Conservation (phyloP, 2,113 vertebrate genomes). For the Nestor notabilis region DNA sequence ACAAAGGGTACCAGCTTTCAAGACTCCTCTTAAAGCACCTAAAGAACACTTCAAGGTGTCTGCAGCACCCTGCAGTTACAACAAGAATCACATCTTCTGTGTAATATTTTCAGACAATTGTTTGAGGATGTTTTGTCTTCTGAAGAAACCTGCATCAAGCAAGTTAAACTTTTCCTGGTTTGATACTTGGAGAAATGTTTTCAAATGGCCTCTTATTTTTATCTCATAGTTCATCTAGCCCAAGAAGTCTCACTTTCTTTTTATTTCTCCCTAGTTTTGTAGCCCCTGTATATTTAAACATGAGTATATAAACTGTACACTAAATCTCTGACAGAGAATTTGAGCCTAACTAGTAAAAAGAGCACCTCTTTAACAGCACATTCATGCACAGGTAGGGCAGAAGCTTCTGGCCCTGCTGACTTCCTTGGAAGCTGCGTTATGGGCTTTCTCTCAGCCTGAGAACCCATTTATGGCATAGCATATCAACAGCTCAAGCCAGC, state of each 20-base stretch:
- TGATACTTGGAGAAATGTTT: not conserved
- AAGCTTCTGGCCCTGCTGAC: not conserved
- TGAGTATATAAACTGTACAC: not conserved
- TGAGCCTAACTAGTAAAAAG: not conserved
- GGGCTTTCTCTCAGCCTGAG: not conserved
- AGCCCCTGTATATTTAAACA: not conserved
- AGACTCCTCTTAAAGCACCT: not conserved
- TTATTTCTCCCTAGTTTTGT: not conserved
- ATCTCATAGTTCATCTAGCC: not conserved
- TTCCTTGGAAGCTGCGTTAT: not conserved
- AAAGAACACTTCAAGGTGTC: not conserved
- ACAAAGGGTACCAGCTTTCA: not conserved
- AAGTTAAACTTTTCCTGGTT: not conserved
- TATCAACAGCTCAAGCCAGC: not conserved
- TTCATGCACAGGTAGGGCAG: too few species aligned
- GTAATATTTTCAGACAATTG: not conserved
- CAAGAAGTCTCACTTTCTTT: not conserved
- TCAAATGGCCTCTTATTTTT: not conserved
- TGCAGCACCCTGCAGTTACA: not conserved
- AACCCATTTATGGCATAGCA: not conserved
- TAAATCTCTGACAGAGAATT: not conserved
- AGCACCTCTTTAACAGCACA: rapidly evolving
- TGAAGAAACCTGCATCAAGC: not conserved
- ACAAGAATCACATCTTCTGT: not conserved
- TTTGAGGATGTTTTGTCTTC: not conserved